Evolutionary conservation across 2,797 vertebrate genomes (phyloP).

Genomic region (Astyanax mexicanus): DNA sequence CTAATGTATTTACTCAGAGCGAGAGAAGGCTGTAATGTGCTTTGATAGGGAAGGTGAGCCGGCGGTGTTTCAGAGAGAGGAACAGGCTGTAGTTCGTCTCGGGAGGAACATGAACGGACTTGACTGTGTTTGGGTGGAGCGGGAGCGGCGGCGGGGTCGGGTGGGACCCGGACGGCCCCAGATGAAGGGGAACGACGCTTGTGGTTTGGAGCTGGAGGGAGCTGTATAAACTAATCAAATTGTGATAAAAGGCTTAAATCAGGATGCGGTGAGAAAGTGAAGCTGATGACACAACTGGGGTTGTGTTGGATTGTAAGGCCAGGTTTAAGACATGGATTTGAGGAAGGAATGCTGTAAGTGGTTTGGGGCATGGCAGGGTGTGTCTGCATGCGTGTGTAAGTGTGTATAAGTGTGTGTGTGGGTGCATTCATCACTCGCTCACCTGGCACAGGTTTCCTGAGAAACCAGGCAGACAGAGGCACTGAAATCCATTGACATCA

Average conservation of each 20-base stretch:
- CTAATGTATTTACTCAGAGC: background rate
- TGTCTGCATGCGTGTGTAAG: constrained; percentile 17
- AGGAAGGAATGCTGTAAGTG: background rate
- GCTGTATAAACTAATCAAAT: constrained; percentile 31
- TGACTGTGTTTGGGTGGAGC: constrained; percentile 25
- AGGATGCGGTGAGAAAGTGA: constrained; percentile 15
- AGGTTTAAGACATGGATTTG: background rate
- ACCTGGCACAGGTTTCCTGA: constrained; percentile 70
- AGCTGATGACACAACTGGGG: background rate
- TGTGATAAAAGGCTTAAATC: constrained; percentile 16
- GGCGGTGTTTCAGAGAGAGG: background rate
- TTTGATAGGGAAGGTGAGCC: background rate
- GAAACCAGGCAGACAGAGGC: constrained; percentile 88
- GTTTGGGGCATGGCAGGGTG: background rate
- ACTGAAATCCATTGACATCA: constrained; percentile 87
- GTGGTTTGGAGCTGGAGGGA: constrained; percentile 26
- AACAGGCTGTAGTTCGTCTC: constrained; percentile 21
- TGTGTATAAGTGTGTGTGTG: background rate
- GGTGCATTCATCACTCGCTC: background rate
- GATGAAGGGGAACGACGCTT: constrained; percentile 18
- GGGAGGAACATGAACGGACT: constrained; percentile 31
- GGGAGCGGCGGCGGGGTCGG: background rate
- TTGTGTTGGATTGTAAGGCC: background rate
- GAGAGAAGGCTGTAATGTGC: background rate
- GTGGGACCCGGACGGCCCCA: constrained; percentile 13